These are phyloP conservation scores for Perizoma flavofasciatum DNA, from an alignment of 2,888 invertebrate species.

Conservation along the genomic window DNA sequence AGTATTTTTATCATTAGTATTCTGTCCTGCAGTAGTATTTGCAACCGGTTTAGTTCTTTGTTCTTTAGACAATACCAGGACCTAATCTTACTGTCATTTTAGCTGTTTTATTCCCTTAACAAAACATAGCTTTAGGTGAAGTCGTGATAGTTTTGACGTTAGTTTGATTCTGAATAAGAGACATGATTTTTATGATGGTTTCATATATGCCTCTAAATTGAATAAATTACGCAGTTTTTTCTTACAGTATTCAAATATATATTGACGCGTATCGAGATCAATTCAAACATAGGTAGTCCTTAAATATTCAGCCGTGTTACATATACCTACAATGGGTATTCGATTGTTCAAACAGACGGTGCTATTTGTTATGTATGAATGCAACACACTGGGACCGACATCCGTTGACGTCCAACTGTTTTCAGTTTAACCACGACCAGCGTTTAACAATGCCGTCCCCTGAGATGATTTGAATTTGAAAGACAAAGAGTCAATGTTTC, in stretches of 20 bases:
- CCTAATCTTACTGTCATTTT: too few species aligned
- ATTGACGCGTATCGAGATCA: slow-evolving; percentile 33
- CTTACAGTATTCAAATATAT: slow-evolving; percentile 40
- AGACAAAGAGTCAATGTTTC: slow-evolving; percentile 54
- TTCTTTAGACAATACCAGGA: background rate
- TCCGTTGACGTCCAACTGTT: slow-evolving; percentile 74
- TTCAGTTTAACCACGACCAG: slow-evolving; percentile 67
- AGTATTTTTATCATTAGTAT: slow-evolving; percentile 15
- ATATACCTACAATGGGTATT: slow-evolving; percentile 54
- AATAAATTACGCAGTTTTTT: slow-evolving; percentile 5
- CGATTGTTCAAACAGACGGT: slow-evolving; percentile 62
- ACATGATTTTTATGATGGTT: too few species aligned
- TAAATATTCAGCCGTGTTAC: slow-evolving; percentile 59
- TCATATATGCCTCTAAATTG: background rate
- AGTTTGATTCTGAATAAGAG: background rate
- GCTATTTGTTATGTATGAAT: slow-evolving; percentile 73
- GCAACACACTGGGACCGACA: slow-evolving; percentile 58
- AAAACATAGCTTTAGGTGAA: slow-evolving; percentile 13
- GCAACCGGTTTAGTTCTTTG: slow-evolving; percentile 20
- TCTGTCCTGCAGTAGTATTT: slow-evolving; percentile 20
- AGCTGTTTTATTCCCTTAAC: too few species aligned
- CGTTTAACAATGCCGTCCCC: slow-evolving; percentile 63
- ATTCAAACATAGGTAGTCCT: slow-evolving; percentile 40
- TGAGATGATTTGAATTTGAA: slow-evolving; percentile 61
- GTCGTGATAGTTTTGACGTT: slow-evolving; percentile 29